Percentiles rank a stretch among this genome's conserved stretches.
Evolutionary conservation across 2,113 vertebrate species (phyloP).

Genomic region (Rattus rattus): DNA sequence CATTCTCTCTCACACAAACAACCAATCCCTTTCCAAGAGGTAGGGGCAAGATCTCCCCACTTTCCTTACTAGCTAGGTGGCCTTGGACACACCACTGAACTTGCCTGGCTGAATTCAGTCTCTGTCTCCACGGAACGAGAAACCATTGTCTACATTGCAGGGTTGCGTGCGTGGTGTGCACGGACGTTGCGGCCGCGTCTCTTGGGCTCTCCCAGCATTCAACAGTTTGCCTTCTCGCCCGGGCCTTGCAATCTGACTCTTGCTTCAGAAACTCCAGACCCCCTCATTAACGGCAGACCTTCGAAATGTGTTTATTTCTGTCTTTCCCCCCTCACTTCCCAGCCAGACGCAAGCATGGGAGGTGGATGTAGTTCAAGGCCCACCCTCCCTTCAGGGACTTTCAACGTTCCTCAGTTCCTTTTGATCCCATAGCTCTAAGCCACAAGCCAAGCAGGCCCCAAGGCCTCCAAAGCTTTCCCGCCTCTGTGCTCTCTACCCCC

Average conservation of each 20-base stretch:
- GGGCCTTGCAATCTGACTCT: neutral
- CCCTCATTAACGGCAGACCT: neutral
- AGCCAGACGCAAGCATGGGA: neutral
- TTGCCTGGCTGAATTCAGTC: neutral
- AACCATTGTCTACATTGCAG: no score
- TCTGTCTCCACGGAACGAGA: neutral
- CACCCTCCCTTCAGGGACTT: neutral
- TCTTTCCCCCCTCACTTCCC: neutral
- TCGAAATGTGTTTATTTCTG: neutral
- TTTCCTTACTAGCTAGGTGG: neutral
- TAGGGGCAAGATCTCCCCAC: neutral
- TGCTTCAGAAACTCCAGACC: constrained; percentile 8
- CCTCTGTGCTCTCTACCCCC: neutral
- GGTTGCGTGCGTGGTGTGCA: no score
- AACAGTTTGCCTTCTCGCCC: neutral
- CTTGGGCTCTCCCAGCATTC: neutral
- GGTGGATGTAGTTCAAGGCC: neutral
- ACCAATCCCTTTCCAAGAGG: neutral
- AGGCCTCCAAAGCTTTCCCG: neutral
- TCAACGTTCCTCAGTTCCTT: neutral
- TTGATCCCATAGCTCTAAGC: neutral
- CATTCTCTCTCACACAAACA: no score
- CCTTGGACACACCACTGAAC: neutral
- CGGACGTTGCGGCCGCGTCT: fast-evolving
- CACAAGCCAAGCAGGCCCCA: neutral